Evolutionary conservation across 2,113 vertebrate species (phyloP).

Genomic region (Leucosticte australis): DNA sequence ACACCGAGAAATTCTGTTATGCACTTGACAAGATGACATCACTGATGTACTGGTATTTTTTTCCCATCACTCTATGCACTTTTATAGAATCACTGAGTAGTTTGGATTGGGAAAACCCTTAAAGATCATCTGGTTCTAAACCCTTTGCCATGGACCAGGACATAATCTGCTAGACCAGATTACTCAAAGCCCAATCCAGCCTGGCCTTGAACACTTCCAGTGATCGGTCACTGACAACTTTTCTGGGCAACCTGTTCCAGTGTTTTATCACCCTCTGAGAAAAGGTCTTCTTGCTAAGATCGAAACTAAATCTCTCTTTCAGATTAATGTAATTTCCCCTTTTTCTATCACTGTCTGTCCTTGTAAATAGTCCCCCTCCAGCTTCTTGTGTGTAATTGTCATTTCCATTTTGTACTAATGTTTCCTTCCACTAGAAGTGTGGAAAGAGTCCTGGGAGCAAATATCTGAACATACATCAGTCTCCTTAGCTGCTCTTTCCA

Average conservation of each 20-base stretch:
- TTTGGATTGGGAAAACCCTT: neutral
- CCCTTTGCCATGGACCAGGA: neutral
- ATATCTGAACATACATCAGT: neutral
- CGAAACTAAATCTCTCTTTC: neutral
- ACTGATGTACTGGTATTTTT: neutral
- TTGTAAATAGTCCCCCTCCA: neutral
- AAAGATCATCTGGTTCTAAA: neutral
- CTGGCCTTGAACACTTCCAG: neutral
- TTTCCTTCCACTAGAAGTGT: neutral
- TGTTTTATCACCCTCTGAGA: neutral
- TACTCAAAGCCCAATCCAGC: neutral
- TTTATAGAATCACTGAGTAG: neutral
- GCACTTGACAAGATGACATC: neutral
- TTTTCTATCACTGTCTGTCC: neutral
- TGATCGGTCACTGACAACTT: fast-evolving
- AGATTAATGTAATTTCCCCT: neutral
- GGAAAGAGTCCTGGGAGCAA: neutral
- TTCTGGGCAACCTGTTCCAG: neutral
- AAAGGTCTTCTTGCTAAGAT: neutral
- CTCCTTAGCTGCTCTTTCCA: neutral
- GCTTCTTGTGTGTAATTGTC: neutral
- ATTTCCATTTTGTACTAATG: neutral
- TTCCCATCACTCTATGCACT: neutral
- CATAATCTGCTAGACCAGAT: neutral
- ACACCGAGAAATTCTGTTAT: neutral